Percentiles rank a stretch among this genome's conserved stretches.
phyloP scores from a whole-genome alignment of 2,113 vertebrate genomes.

The Sterrhoptilus dennistouni region DNA sequence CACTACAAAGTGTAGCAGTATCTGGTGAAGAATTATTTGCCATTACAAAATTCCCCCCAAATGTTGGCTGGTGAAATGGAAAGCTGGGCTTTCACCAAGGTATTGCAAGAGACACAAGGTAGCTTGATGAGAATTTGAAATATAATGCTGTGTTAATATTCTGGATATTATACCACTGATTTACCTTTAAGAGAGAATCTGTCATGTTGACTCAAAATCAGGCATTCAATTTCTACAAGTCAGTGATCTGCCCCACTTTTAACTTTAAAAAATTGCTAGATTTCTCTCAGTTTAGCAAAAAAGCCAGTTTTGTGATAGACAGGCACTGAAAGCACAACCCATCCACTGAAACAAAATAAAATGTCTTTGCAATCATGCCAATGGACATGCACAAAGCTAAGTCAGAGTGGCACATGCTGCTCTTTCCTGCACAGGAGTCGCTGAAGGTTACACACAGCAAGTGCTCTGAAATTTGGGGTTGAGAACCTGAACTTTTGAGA shows the following conservation, averaged over 20 bases:
- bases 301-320: background rate
- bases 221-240: background rate
- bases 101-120: background rate
- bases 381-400: background rate
- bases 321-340: background rate
- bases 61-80: background rate
- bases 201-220: background rate
- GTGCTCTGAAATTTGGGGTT: background rate
- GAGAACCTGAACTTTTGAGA: background rate
- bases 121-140: background rate
- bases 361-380: background rate
- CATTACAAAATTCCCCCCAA: background rate
- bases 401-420: background rate
- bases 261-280: background rate
- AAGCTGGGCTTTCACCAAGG: background rate
- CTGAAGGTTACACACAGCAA: background rate
- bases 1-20: background rate
- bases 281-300: slow-evolving; percentile 10
- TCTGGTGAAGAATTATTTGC: background rate
- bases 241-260: background rate
- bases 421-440: background rate
- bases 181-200: background rate
- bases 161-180: background rate
- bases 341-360: background rate
- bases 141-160: background rate